Conservation (phyloP, 2,797 vertebrate species). For the Vultur gryphus region DNA sequence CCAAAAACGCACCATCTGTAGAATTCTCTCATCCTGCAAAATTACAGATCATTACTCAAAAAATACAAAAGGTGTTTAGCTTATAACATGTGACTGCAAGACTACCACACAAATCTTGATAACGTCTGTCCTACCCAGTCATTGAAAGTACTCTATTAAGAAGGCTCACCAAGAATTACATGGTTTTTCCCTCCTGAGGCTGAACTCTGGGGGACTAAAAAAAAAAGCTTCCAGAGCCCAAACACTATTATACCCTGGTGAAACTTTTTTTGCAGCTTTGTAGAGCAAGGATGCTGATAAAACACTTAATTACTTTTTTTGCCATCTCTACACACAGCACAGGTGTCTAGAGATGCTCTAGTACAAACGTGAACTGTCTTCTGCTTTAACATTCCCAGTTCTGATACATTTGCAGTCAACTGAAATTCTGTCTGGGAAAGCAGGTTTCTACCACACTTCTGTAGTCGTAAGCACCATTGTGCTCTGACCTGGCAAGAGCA, state of each 20-base stretch:
- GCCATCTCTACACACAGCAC: background rate
- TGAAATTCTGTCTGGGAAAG: background rate
- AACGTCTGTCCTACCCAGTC: background rate
- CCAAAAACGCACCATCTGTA: background rate
- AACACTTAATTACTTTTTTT: background rate
- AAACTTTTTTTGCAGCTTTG: background rate
- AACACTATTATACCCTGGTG: rapidly evolving
- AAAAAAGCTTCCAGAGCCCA: background rate
- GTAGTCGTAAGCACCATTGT: background rate
- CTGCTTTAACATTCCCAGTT: background rate
- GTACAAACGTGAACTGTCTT: rapidly evolving
- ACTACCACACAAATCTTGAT: background rate
- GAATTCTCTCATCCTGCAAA: background rate
- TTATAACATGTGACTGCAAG: background rate
- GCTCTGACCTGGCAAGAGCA: constrained; percentile 75
- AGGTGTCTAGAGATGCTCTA: background rate
- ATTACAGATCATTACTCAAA: background rate
- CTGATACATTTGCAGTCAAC: background rate
- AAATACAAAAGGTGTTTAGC: background rate
- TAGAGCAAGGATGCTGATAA: background rate
- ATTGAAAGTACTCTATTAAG: background rate
- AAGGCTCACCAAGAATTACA: background rate
- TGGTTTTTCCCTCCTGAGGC: background rate
- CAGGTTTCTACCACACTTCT: background rate
- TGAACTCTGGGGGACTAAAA: background rate